Evolutionary conservation across 2,888 invertebrate genomes (phyloP), one percentile per base, ranked within the genome.

Genomic region (Mechanitis messenoides): DNA sequence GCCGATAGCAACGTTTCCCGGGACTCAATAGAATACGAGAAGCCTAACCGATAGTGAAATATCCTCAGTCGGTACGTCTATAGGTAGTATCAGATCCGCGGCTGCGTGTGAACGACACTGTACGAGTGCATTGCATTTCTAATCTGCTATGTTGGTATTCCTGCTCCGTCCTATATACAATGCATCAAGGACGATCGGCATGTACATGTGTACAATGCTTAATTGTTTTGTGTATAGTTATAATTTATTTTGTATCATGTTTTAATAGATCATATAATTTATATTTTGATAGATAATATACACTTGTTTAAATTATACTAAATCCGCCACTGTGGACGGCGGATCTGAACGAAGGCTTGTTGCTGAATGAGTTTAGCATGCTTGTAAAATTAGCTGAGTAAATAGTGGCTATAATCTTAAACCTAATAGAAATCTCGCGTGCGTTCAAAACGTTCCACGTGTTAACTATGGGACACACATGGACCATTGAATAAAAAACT

Each of bases 71-170:
- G 69, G 68, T 56, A 38, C 67, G 60, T 71, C 61, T 70, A 60
- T 62, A 67, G 60, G 60, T 59, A 64, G 68, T 80, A 83, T 84
- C 81, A 69, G 78, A 84, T 84, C 83, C 74, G 74, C 73, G 74
- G 74, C 75, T 79, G 20, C 81, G 84, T 86, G 85, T 81, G 87
- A 86, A 83, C 83, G 79, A 75, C 81, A 77, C 71, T 72, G 67
- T 70, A 74, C 70, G 70, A 78, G 72, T 76, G 83, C 83, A 78
- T 80, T 77, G 82, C 81, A 82, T 84, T 79, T 81, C 80, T 86
- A 84, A 86, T 84, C 84, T 81, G 69, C 86, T 82, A 58, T 53
- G 59, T 38, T 66, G 70, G 61, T 62, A 73, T 74, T 74, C 76
- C 67, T 31, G 50, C 65, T 60, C 58, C 60, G 62, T 63, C 63